Evolutionary conservation across 2,888 invertebrate genomes (phyloP), one percentile per base, ranked within the genome.

Genomic region (Eledona agricola): DNA sequence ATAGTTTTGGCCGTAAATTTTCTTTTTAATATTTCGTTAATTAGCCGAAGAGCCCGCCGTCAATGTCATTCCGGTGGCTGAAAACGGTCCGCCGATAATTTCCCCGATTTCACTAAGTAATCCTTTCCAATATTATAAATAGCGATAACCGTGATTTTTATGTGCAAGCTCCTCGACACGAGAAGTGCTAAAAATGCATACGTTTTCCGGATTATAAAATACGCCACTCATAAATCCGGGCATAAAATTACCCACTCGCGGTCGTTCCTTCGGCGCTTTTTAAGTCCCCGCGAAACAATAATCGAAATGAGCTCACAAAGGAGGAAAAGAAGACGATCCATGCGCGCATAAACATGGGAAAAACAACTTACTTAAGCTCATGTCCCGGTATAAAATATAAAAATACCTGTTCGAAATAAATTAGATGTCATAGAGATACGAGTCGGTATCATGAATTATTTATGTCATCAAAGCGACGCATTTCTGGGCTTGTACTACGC

Each of bases 381-480:
- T 51, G 51, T 51, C 51, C 43, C 34, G 25, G 35, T 45, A 51
- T 45, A 45, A 45, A 51, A 51, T 51, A 51, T 45, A 45, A 43
- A 51, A 51, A 45, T 51, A 37, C 51, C 43, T 43, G 35, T 45
- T 51, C 45, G 43, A 50, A 57, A 59, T 62, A 58, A 62, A 59
- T 58, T 55, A 62, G 55, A 52, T 57, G 57, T 25, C 37, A 23
- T 46, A 47, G 29, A 56, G 56, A 59, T 59, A 55, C 45, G 35
- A 37, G 46, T 43, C 40, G 40, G 34, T 12, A 40, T 55, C 55
- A 62, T 62, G 62, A 62, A 62, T 62, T 55, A 62, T 62, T 54
- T 52, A 59, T 60, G 38, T 51, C 47, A 43, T 55, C 51, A 49
- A 51, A 49, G 53, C 46, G 49, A 56, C 50, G 45, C 55, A 50